These are phyloP conservation scores for Hydrocynus forskahlii DNA, from an alignment of 2,797 vertebrate genomes.

Conservation along the genomic window DNA sequence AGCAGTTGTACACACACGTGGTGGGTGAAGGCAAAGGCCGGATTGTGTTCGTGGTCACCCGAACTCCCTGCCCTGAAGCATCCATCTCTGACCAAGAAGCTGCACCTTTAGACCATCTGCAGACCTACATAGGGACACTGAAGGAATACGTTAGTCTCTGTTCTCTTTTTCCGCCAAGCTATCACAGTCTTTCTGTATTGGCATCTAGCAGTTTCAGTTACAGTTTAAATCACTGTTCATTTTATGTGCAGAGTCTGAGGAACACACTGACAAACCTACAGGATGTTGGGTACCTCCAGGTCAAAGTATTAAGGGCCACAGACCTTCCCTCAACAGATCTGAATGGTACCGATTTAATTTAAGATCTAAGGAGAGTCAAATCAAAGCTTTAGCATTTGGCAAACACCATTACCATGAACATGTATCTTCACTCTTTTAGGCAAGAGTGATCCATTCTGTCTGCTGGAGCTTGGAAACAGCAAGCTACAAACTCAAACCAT, in stretches of 20 bases:
- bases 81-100: slow-evolving; percentile 86
- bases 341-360: slow-evolving; percentile 79
- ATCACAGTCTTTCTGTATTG: neutral
- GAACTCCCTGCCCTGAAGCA: slow-evolving; percentile 84
- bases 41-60: slow-evolving; percentile 85
- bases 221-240: neutral
- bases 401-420: neutral
- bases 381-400: neutral
- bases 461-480: slow-evolving; percentile 91
- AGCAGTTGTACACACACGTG: slow-evolving; percentile 82
- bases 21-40: slow-evolving; percentile 82
- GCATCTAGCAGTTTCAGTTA: too few relatives aligned
- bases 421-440: slow-evolving; percentile 71
- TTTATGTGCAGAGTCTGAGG: slow-evolving; percentile 76
- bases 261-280: slow-evolving; percentile 82
- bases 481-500: slow-evolving; percentile 91
- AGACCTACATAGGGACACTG: slow-evolving; percentile 75
- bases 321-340: slow-evolving; percentile 90
- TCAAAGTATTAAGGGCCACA: slow-evolving; percentile 90
- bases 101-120: slow-evolving; percentile 82
- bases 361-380: neutral
- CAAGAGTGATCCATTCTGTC: slow-evolving; percentile 92
- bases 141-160: slow-evolving; percentile 85
- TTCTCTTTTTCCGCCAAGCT: neutral
- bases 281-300: slow-evolving; percentile 92